A percentile compares a stretch with the other conserved stretches of the same genome.
Conservation (phyloP, 2,888 invertebrate genomes). For the Diabrotica balteata region DNA sequence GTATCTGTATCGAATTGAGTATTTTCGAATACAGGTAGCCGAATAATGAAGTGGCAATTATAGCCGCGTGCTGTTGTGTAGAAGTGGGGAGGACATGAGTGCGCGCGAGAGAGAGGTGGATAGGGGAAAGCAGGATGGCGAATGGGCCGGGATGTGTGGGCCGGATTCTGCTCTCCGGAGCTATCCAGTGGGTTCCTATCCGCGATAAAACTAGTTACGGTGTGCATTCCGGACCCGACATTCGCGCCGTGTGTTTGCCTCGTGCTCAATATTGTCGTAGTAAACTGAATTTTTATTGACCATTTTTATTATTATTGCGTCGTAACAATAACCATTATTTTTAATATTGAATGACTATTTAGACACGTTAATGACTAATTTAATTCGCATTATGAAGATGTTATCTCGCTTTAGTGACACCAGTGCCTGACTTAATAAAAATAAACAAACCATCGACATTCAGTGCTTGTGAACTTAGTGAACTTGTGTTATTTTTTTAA, state of each 20-base stretch:
- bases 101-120: constrained; percentile 52
- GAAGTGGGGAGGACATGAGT: constrained; percentile 55
- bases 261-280: constrained; percentile 55
- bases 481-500: constrained; percentile 37
- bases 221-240: constrained; percentile 63
- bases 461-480: constrained; percentile 41
- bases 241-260: constrained; percentile 56
- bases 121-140: constrained; percentile 56
- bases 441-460: constrained; percentile 17
- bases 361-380: constrained; percentile 36
- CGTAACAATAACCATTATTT: constrained; percentile 60
- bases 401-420: constrained; percentile 40
- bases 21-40: constrained; percentile 57
- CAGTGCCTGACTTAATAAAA: constrained; percentile 34
- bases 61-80: constrained; percentile 54
- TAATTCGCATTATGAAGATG: constrained; percentile 38
- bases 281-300: constrained; percentile 52
- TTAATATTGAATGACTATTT: constrained; percentile 42
- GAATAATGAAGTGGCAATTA: constrained; percentile 58
- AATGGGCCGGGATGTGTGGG: constrained; percentile 63
- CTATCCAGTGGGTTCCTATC: constrained; percentile 67
- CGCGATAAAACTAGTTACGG: constrained; percentile 70
- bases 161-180: constrained; percentile 70
- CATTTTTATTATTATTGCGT: constrained; percentile 56
- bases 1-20: constrained; percentile 42